Base-by-base conservation (phyloP, 2,113 vertebrate species). In the Nothocercus nigrocapillus region DNA sequence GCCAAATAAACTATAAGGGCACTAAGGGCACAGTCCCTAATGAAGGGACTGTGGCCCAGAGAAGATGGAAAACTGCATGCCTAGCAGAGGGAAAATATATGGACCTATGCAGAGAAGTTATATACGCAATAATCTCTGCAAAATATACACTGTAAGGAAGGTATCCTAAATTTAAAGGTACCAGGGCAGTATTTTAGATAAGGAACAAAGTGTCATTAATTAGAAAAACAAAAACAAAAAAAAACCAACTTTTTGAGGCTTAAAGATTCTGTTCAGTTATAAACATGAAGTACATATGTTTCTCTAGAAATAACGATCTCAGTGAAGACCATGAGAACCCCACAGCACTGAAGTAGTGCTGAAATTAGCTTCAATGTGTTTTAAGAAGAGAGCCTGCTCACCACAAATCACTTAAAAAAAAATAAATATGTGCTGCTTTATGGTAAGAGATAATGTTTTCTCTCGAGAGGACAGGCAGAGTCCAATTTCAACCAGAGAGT, bases 401-500 rank as follows among this genome's bases (percentile, higher is more conserved):
- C 58, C 1, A 4, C 62, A 78, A 91, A 58, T 28, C 66, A 51
- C 19, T 59, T 70, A 7, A 76, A 80, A 56, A 56, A 94, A 95
- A 92, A 91, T 54, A 91, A 85, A 24, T 59, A 85, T 1, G 3
- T n/a, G 9, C 14, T 64, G 15, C 51, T 66, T 82, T 91, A 79
- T 63, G 40, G 84, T 22, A 94, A 59, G 59, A 89, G 36, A 84
- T 86, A 76, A 87, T 47, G 53, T 82, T 93, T 91, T 87, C 69
- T 87, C 69, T 82, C 59, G 91, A 80, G 42, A 72, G 88, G 68
- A 95, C 40, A 85, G 68, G 22, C 5, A 49, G 38, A 89, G 49
- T 70, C 56, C 25, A 80, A 6, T 91, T 93, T 89, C 81, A 95
- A 5, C 13, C n/a, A 73, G 7, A 63, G 13, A 44, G 11, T 64